Percentiles rank a stretch among this genome's conserved stretches.
Evolutionary conservation across 1,140 invertebrate species (phyloP).

Genomic region (Megathymus violae): DNA sequence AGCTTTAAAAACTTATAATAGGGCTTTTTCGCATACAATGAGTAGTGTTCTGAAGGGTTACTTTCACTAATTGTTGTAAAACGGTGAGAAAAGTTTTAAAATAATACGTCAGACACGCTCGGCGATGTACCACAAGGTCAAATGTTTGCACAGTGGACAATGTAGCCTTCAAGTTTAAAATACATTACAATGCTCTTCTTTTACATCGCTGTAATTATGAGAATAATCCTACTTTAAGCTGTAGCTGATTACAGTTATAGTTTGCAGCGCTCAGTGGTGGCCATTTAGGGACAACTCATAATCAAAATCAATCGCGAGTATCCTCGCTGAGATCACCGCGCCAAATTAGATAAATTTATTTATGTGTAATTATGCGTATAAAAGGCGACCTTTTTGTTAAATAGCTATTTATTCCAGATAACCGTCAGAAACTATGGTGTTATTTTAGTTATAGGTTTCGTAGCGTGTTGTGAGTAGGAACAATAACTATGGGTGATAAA

Average conservation of each 20-base stretch:
- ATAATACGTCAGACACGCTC: constrained; percentile 7
- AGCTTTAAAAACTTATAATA: neutral
- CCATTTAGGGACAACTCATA: no score
- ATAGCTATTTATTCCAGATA: no score
- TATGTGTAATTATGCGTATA: no score
- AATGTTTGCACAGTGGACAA: constrained; percentile 29
- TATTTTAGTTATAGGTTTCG: no score
- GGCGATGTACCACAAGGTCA: constrained; percentile 22
- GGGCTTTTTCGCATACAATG: neutral
- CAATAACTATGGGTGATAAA: no score
- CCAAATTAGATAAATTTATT: no score
- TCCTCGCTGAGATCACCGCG: no score
- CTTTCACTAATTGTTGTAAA: neutral
- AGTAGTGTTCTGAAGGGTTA: neutral
- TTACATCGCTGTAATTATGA: constrained; percentile 19
- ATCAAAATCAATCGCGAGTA: no score
- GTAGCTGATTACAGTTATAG: neutral
- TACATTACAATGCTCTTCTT: constrained; percentile 23
- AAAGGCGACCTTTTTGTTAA: no score
- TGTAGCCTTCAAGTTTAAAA: constrained; percentile 16
- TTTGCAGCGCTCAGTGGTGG: no score
- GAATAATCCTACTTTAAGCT: constrained; percentile 16
- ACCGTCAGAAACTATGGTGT: no score
- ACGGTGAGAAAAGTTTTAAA: neutral
- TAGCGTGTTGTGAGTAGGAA: no score